These are phyloP conservation scores for Eucera pruinosa DNA, from an alignment of 2,888 invertebrate species.

Conservation along the genomic window DNA sequence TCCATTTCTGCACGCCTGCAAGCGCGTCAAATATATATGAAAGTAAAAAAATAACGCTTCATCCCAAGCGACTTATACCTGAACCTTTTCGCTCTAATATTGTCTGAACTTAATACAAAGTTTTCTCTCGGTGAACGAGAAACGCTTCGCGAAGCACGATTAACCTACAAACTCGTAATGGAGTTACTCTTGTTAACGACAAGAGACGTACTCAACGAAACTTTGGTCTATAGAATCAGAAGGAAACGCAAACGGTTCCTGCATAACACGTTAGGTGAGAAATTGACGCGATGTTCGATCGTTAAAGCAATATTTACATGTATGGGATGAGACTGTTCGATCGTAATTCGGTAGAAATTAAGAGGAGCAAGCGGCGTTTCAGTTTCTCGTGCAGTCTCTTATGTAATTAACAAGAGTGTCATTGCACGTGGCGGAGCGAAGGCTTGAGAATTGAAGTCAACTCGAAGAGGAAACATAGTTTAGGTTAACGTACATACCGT, in stretches of 20 bases:
- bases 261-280: no score
- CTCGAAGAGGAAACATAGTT: background rate
- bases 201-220: background rate
- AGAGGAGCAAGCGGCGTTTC: background rate
- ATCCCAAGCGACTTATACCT: no score
- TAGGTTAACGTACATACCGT: constrained; percentile 66
- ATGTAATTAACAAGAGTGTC: constrained; percentile 10
- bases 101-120: no score
- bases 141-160: no score
- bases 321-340: no score
- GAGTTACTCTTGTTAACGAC: no score
- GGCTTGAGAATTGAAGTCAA: background rate
- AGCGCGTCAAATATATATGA: background rate
- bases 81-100: no score
- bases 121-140: background rate
- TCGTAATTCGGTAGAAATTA: background rate
- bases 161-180: constrained; percentile 32
- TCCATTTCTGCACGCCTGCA: background rate
- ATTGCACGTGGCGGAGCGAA: background rate
- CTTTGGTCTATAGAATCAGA: no score
- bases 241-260: no score
- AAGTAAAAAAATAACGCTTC: no score
- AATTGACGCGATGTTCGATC: background rate
- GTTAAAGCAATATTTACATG: no score
- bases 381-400: background rate